Evolutionary conservation across 2,797 vertebrate genomes (phyloP).

Genomic region (Anguilla marmorata): DNA sequence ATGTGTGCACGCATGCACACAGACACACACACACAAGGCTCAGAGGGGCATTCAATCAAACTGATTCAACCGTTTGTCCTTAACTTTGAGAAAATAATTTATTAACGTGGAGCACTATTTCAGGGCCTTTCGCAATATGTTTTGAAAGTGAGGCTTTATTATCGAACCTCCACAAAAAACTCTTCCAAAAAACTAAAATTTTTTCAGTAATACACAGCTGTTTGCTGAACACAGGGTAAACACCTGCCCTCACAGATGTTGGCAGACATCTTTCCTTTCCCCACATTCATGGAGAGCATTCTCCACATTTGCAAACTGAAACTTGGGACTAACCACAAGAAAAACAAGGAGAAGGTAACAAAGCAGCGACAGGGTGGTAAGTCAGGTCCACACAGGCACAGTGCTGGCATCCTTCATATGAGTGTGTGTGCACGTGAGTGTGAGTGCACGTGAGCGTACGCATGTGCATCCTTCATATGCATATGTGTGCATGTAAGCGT

Average conservation of each 20-base stretch:
- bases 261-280: background rate
- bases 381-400: background rate
- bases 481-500: no score
- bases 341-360: background rate
- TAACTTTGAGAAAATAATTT: background rate
- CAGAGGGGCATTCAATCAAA: background rate
- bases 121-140: background rate
- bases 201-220: background rate
- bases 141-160: background rate
- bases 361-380: background rate
- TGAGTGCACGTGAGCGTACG: no score
- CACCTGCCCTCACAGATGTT: background rate
- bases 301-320: background rate
- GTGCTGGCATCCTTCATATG: background rate
- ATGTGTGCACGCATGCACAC: background rate
- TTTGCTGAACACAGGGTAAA: background rate
- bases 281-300: background rate
- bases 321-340: background rate
- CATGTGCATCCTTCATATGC: no score
- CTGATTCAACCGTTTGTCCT: background rate
- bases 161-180: background rate
- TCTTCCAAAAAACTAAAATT: background rate
- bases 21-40: conserved; percentile 42
- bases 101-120: background rate
- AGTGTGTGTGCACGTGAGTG: background rate